Evolutionary conservation across 2,797 vertebrate genomes (phyloP).

Genomic region (Gadopsis marmoratus): DNA sequence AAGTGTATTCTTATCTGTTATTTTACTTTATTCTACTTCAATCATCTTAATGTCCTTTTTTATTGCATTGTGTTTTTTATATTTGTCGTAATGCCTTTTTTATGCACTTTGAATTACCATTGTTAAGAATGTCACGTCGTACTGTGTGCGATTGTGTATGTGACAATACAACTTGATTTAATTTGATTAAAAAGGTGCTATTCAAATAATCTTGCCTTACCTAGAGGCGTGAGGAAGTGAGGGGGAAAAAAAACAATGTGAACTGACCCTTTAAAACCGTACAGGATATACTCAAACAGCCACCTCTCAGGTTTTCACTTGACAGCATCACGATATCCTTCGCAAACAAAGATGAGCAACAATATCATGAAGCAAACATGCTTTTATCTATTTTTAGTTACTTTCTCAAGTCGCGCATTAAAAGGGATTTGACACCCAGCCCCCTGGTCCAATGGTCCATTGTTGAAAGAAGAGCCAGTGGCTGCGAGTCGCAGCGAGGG

Average conservation of each 20-base stretch:
- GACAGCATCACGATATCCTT: constrained; percentile 9
- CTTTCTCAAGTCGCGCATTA: constrained; percentile 61
- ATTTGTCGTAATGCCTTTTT: not conserved
- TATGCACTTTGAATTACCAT: not conserved
- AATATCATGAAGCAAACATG: constrained; percentile 49
- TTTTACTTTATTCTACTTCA: not conserved
- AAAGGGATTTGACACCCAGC: constrained; percentile 54
- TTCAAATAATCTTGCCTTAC: not conserved
- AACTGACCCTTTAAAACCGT: constrained; percentile 6
- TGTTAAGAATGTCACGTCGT: too few relatives aligned
- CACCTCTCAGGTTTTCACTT: constrained; percentile 16
- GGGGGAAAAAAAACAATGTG: not conserved
- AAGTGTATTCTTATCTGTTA: constrained; percentile 1
- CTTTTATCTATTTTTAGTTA: constrained; percentile 47
- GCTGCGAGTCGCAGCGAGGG: constrained; percentile 58
- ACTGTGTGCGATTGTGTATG: too few relatives aligned
- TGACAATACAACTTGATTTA: too few relatives aligned
- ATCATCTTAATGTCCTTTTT: not conserved
- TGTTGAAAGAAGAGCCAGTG: constrained; percentile 67
- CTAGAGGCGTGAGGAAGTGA: not conserved
- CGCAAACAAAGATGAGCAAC: constrained; percentile 21
- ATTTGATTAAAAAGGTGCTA: not conserved
- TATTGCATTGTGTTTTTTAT: not conserved
- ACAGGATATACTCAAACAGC: not conserved
- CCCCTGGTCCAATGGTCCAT: constrained; percentile 40